Evolutionary conservation across 1,140 invertebrate species (phyloP).

Genomic region (Aphaenogaster rudis): DNA sequence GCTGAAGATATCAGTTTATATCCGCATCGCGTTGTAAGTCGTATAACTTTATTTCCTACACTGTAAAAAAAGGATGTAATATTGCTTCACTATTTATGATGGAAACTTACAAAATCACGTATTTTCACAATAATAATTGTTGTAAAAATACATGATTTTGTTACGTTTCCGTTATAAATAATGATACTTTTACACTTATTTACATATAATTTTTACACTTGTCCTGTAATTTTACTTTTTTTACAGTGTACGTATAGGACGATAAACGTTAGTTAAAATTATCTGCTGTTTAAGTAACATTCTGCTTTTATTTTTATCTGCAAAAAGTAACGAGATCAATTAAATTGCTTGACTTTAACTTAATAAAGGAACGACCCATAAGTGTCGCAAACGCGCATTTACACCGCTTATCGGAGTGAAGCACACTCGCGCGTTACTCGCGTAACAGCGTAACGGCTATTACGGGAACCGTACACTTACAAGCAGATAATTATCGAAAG

Average conservation of each 20-base stretch:
- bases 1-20: not conserved
- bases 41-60: not conserved
- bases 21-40: not conserved
- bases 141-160: too few species aligned
- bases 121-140: too few species aligned
- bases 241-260: too few species aligned
- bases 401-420: conserved; percentile 1
- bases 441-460: conserved; percentile 8
- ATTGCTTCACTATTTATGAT: too few species aligned
- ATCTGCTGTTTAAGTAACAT: not conserved
- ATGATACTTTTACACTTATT: too few species aligned
- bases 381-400: not conserved
- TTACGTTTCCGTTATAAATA: too few species aligned
- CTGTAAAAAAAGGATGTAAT: too few species aligned
- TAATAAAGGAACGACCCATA: not conserved
- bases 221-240: too few species aligned
- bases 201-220: too few species aligned
- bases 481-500: not conserved
- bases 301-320: not conserved
- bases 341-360: not conserved
- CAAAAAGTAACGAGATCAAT: not conserved
- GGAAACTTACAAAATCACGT: too few species aligned
- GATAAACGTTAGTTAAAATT: not conserved
- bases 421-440: conserved; percentile 9
- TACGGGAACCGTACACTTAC: not conserved